Base-by-base conservation (phyloP, 2,888 invertebrate species). In the Scrobipalpa atriplicella region DNA sequence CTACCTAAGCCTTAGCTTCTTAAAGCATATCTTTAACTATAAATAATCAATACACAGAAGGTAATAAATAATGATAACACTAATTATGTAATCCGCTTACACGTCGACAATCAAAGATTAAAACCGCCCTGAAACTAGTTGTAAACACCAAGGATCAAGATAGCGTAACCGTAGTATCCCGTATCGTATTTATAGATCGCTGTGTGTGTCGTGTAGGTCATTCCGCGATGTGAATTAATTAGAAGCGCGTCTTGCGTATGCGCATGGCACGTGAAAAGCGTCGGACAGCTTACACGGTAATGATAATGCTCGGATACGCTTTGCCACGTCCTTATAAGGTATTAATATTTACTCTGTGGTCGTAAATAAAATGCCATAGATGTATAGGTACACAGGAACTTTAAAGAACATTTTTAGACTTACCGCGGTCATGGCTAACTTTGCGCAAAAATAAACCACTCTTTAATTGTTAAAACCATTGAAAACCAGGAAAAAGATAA, bases 191-290 rank as follows among this genome's bases (percentile, higher is more conserved):
- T 67, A 68, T 69, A 70, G 71, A 73, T 70, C 67, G 67, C 61
- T 69, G 66, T 21, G 62, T 56, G 61, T 69, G 66, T 68, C 67
- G 68, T 69, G 67, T 66, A 68, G 70, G 67, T 72, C 69, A 72
- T 70, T 69, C 68, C 52, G 64, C 67, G 65, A 60, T 66, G 66
- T 69, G 70, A 72, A 74, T 73, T 71, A 73, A 74, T 73, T 70
- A 72, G 51, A 38, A 64, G 54, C 39, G 58, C 68, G 51, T 62
- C 65, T 65, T 47, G 61, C 18, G 65, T 38, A 52, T 47, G 64
- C 65, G 66, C 58, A 56, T 66, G 66, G 64, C 63, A 68, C 51
- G 56, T 67, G 66, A 64, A 69, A 67, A 66, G 67, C 56, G 16
- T 54, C 60, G 47, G 66, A 67, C 63, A 58, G 62, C 52, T 58